Evolutionary conservation across 2,113 vertebrate species (phyloP).

Genomic region (Rhipidura dahli): DNA sequence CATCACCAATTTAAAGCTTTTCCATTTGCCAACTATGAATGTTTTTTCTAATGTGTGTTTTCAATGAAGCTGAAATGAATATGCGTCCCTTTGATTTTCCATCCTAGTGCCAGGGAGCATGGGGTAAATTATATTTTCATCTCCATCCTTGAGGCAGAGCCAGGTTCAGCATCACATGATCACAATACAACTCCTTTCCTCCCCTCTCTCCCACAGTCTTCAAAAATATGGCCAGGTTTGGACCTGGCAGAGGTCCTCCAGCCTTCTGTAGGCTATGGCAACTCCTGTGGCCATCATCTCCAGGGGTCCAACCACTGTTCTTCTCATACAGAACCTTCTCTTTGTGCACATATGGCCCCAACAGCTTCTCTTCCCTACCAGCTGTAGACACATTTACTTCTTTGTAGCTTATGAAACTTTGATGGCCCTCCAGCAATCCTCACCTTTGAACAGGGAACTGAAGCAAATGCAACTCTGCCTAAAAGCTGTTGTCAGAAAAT

Average conservation of each 20-base stretch:
- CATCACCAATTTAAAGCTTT: constrained; percentile 49
- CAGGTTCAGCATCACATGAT: neutral
- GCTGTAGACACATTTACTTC: neutral
- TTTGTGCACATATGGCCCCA: neutral
- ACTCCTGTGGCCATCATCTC: neutral
- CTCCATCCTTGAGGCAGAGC: neutral
- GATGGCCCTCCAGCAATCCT: neutral
- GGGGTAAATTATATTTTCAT: neutral
- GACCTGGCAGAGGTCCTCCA: neutral
- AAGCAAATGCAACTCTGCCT: neutral
- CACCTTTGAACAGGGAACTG: neutral
- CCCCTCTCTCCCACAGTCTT: neutral
- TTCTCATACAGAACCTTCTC: neutral
- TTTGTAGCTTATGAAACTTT: neutral
- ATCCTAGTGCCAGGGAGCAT: neutral
- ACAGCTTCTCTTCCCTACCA: neutral
- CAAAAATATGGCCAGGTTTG: neutral
- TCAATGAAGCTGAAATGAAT: constrained; percentile 57
- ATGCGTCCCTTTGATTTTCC: constrained; percentile 31
- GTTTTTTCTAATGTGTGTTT: constrained; percentile 9
- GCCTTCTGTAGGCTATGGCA: neutral
- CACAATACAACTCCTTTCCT: neutral
- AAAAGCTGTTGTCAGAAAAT: neutral
- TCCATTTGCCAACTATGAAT: constrained; percentile 27
- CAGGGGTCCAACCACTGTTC: neutral